A percentile compares a stretch with the other conserved stretches of the same genome.
These are phyloP conservation scores for Eubasilissa regina DNA, from an alignment of 1,140 invertebrate genomes.

Conservation along the genomic window DNA sequence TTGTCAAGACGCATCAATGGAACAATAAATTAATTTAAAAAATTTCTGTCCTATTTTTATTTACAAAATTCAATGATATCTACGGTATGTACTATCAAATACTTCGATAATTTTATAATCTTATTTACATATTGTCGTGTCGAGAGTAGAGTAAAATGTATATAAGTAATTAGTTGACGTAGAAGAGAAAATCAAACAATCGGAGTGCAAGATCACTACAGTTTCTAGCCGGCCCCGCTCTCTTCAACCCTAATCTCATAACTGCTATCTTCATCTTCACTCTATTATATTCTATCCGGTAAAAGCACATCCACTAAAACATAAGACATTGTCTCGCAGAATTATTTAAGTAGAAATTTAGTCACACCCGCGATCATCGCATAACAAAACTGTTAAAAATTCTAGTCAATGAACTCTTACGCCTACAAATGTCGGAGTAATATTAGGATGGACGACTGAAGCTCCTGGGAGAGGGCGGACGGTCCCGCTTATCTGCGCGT, in stretches of 20 bases:
- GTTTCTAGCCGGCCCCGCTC: constrained; percentile 47
- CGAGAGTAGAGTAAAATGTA: constrained; percentile 71
- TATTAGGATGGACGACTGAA: constrained; percentile 3
- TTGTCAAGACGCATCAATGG: constrained; percentile 70
- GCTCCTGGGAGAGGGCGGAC: constrained; percentile 53
- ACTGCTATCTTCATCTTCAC: constrained; percentile 26
- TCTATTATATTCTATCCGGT: constrained; percentile 53
- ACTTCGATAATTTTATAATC: constrained; percentile 64
- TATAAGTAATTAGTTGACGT: constrained; percentile 59
- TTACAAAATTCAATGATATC: constrained; percentile 52
- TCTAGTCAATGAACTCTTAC: constrained; percentile 28
- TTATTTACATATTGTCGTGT: constrained; percentile 74
- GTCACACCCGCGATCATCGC: constrained; percentile 51
- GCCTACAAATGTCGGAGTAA: background rate
- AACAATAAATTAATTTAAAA: constrained; percentile 67
- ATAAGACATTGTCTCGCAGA: constrained; percentile 42
- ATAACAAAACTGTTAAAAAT: constrained; percentile 35
- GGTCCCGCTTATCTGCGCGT: constrained; percentile 69
- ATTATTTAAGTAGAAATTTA: constrained; percentile 49
- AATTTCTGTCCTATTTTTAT: constrained; percentile 49
- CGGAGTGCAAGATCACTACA: constrained; percentile 56
- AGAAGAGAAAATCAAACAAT: constrained; percentile 53
- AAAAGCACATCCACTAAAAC: constrained; percentile 58
- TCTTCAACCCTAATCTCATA: background rate
- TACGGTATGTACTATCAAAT: constrained; percentile 43